A percentile compares a stretch with the other conserved stretches of the same genome.
Evolutionary conservation across 2,113 vertebrate species (phyloP).

Genomic region (Morone chrysops): DNA sequence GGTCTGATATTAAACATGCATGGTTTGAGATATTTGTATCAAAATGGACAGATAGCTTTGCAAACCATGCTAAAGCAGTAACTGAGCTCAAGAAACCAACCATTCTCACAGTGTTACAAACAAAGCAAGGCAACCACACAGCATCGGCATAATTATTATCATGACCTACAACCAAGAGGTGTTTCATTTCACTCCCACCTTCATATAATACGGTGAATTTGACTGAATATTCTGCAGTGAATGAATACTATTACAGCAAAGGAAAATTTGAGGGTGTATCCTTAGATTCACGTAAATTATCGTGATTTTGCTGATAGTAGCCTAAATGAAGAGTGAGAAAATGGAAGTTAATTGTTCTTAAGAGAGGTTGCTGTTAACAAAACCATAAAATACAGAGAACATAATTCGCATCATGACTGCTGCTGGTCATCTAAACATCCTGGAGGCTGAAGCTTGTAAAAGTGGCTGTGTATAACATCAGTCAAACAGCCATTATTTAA

Average conservation of each 20-base stretch:
- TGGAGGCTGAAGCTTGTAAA: constrained; percentile 48
- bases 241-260: constrained; percentile 2
- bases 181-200: constrained; percentile 36
- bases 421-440: constrained; percentile 78
- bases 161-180: constrained; percentile 23
- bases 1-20: not conserved
- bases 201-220: constrained; percentile 13
- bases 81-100: not conserved
- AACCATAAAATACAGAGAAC: constrained; percentile 59
- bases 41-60: not conserved
- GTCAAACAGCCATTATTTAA: constrained; percentile 75
- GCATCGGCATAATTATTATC: not conserved
- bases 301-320: constrained; percentile 36
- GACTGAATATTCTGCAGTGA: not conserved
- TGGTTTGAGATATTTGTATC: not conserved
- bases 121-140: not conserved
- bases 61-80: not conserved
- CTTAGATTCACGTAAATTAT: not conserved
- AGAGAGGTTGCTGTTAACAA: constrained; percentile 52
- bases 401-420: constrained; percentile 66
- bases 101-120: not conserved
- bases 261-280: constrained; percentile 19
- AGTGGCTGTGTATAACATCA: constrained; percentile 71
- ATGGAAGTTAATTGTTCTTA: constrained; percentile 6
- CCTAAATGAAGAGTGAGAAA: constrained; percentile 1